phyloP scores from a whole-genome alignment of 2,797 vertebrate genomes.

The Molossus alvarezi region DNA sequence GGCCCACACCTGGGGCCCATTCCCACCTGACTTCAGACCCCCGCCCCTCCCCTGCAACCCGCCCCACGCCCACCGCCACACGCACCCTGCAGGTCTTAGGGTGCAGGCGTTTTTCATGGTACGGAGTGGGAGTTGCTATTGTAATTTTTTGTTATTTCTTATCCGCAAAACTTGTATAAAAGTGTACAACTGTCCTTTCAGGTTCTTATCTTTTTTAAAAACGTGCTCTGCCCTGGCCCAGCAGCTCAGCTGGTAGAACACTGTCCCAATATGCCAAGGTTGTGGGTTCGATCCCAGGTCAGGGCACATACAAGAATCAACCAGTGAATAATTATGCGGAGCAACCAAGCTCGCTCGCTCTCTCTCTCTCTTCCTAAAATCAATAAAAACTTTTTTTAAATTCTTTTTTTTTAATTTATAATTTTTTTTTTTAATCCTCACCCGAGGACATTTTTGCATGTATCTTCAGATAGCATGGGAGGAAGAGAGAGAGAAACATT shows the following conservation, averaged over 20 bases:
- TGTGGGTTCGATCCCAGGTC: not conserved
- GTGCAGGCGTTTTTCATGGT: too few relatives aligned
- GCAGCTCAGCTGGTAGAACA: not conserved
- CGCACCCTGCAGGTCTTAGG: rapidly evolving
- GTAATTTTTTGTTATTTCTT: not conserved
- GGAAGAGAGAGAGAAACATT: too few relatives aligned
- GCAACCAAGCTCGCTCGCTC: not conserved
- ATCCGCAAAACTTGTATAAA: not conserved
- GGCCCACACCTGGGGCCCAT: not conserved
- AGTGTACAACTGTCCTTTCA: not conserved
- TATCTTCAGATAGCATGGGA: too few relatives aligned
- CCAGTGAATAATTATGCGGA: not conserved
- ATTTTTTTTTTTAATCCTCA: too few relatives aligned
- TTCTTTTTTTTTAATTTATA: too few relatives aligned
- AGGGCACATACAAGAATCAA: not conserved
- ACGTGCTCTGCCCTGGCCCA: not conserved
- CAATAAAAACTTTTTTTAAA: not conserved
- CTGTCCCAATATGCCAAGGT: not conserved
- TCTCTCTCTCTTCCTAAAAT: not conserved
- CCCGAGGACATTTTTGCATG: too few relatives aligned
- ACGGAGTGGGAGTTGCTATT: too few relatives aligned
- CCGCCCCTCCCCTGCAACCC: not conserved
- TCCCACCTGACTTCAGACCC: not conserved
- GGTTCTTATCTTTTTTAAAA: not conserved
- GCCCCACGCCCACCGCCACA: rapidly evolving